A percentile compares a stretch with the other conserved stretches of the same genome.
Conservation (phyloP, 2,888 invertebrate genomes). For the Eledone cirrhosa region DNA sequence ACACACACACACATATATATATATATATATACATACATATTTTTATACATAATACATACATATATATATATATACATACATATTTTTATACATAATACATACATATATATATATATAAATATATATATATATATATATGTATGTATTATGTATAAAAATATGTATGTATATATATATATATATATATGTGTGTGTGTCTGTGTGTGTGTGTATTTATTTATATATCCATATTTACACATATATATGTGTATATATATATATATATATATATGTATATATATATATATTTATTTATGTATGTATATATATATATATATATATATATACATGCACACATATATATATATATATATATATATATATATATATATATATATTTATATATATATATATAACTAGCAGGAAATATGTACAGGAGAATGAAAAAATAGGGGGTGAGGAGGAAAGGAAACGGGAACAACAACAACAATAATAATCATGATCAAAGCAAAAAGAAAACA, state of each 20-base stretch:
- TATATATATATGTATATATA: slow-evolving; percentile 11
- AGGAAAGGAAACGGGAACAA: no score
- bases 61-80: background rate
- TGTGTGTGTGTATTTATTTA: background rate
- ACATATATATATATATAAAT: background rate
- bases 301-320: background rate
- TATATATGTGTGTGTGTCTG: background rate
- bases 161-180: background rate
- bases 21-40: background rate
- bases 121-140: background rate
- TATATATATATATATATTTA: background rate
- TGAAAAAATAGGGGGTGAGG: no score
- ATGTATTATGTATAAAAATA: background rate
- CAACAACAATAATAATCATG: no score
- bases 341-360: background rate
- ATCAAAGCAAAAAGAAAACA: no score
- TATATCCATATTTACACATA: background rate
- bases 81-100: background rate
- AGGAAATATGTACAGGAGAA: no score
- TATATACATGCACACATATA: background rate
- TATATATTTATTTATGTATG: background rate
- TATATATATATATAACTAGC: no score
- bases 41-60: background rate
- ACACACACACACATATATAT: background rate
- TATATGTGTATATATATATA: background rate